Evolutionary conservation across 2,797 vertebrate genomes (phyloP).

Genomic region (Pseudomugil tenellus): DNA sequence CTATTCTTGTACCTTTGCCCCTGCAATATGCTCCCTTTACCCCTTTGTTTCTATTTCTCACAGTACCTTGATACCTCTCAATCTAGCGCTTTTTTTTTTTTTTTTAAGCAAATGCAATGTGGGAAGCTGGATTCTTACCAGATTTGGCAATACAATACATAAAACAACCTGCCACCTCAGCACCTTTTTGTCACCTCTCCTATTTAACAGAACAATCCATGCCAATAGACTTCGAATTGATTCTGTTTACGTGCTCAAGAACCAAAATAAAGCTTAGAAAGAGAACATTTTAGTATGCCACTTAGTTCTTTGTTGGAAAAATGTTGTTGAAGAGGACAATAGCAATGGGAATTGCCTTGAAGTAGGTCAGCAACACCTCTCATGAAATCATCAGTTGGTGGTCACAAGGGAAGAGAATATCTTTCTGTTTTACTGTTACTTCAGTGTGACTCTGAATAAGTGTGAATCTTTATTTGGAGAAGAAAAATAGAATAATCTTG

Average conservation of each 20-base stretch:
- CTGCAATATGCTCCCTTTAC: conserved; percentile 33
- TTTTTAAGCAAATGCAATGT: conserved; percentile 12
- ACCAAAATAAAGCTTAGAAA: conserved; percentile 14
- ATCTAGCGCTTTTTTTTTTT: conserved; percentile 26
- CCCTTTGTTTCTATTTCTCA: conserved; percentile 21
- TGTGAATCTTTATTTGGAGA: conserved; percentile 26
- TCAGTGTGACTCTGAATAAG: neutral
- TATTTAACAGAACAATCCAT: conserved; percentile 1
- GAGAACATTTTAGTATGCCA: neutral
- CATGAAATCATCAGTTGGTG: neutral
- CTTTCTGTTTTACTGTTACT: conserved; percentile 1
- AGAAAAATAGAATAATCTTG: conserved; percentile 7
- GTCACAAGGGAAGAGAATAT: neutral
- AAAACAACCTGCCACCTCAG: neutral
- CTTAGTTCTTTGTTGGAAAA: conserved; percentile 9
- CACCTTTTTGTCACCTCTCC: conserved; percentile 21
- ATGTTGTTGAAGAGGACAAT: conserved; percentile 11
- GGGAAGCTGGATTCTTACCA: conserved; percentile 17
- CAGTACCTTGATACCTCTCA: conserved; percentile 25
- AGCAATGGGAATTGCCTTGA: conserved; percentile 2
- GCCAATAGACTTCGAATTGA: neutral
- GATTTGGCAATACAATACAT: conserved; percentile 3
- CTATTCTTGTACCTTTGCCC: conserved; percentile 39
- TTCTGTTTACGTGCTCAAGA: neutral
- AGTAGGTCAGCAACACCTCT: conserved; percentile 7